phyloP scores from a whole-genome alignment of 2,888 invertebrate genomes.

The Synanthedon formicaeformis region DNA sequence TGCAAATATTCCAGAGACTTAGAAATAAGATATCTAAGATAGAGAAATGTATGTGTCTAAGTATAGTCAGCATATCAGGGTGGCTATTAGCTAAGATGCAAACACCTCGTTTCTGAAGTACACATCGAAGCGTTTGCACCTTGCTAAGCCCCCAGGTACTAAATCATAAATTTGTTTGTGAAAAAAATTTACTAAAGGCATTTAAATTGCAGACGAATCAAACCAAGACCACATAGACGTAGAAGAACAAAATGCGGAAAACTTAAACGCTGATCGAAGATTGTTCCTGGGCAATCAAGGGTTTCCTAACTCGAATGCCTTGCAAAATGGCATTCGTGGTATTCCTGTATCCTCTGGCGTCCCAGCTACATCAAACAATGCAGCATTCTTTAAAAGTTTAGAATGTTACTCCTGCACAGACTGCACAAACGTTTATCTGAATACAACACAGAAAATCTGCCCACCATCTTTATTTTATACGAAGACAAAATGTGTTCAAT shows the following conservation, averaged over 20 bases:
- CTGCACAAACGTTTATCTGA: slow-evolving; percentile 22
- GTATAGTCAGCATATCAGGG: too few relatives aligned
- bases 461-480: slow-evolving; percentile 22
- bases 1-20: too few relatives aligned
- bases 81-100: too few relatives aligned
- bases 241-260: neutral
- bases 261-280: too few relatives aligned
- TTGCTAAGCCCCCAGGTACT: too few relatives aligned
- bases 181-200: neutral
- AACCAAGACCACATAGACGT: neutral
- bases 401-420: slow-evolving; percentile 40
- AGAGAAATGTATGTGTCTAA: too few relatives aligned
- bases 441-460: slow-evolving; percentile 30
- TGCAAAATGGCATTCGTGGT: neutral
- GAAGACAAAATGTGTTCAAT: slow-evolving; percentile 34
- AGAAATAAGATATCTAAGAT: too few relatives aligned
- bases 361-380: neutral
- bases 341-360: neutral
- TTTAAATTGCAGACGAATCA: neutral
- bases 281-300: too few relatives aligned
- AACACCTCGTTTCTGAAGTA: too few relatives aligned
- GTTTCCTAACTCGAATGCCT: too few relatives aligned
- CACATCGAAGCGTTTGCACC: too few relatives aligned
- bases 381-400: slow-evolving; percentile 2
- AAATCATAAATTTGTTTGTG: too few relatives aligned